These are phyloP conservation scores for Drosophila serrata DNA, from an alignment of 1,140 invertebrate genomes.

Conservation along the genomic window DNA sequence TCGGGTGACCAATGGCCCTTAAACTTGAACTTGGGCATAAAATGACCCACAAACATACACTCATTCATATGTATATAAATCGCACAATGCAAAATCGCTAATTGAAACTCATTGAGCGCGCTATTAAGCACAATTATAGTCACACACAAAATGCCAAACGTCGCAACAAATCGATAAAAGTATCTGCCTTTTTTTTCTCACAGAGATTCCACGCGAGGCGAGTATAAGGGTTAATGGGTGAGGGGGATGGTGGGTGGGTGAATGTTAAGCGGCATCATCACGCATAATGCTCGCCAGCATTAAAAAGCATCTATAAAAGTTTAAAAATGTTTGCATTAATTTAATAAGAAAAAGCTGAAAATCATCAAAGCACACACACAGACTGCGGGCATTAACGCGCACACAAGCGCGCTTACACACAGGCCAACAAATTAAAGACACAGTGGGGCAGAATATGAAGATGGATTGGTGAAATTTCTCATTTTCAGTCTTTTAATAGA, in stretches of 20 bases:
- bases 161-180: constrained; percentile 59
- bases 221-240: constrained; percentile 15
- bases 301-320: constrained; percentile 70
- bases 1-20: constrained; percentile 53
- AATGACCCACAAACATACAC: constrained; percentile 1
- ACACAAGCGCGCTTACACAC: constrained; percentile 29
- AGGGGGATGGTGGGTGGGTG: neutral
- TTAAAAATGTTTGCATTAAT: constrained; percentile 71
- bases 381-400: constrained; percentile 33
- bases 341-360: constrained; percentile 67
- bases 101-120: constrained; percentile 80
- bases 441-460: constrained; percentile 31
- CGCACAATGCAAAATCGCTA: constrained; percentile 52
- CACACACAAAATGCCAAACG: constrained; percentile 37
- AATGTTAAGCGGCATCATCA: constrained; percentile 1
- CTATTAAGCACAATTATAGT: constrained; percentile 79
- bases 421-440: constrained; percentile 32
- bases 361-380: constrained; percentile 56
- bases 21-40: constrained; percentile 55
- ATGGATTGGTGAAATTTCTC: neutral
- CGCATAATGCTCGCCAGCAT: constrained; percentile 46
- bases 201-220: constrained; percentile 2
- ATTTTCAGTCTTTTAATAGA: neutral
- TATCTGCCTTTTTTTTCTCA: constrained; percentile 4
- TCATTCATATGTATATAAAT: constrained; percentile 9